Conservation (phyloP, 2,888 invertebrate species). For the Agrotis segetum region DNA sequence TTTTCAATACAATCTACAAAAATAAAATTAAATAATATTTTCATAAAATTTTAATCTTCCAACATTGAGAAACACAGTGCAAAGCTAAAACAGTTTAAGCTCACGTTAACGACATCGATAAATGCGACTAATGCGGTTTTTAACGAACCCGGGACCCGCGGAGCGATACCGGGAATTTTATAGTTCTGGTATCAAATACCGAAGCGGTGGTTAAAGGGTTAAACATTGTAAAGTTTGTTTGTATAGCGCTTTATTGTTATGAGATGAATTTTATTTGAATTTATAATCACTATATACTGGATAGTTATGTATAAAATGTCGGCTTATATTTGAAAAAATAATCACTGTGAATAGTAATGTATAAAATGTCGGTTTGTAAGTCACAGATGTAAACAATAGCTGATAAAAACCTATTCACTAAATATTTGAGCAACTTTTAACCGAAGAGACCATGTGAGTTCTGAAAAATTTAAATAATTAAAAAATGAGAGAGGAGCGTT, state of each 20-base stretch:
- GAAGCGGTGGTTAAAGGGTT: constrained; percentile 61
- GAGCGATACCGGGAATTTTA: constrained; percentile 68
- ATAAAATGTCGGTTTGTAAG: too few species aligned
- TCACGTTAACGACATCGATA: constrained; percentile 81
- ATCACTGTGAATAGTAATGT: too few species aligned
- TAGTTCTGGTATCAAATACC: constrained; percentile 65
- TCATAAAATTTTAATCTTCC: background rate
- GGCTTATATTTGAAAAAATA: too few species aligned
- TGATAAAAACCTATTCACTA: too few species aligned
- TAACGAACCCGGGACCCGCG: constrained; percentile 76
- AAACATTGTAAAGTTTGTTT: constrained; percentile 55
- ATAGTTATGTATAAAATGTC: too few species aligned
- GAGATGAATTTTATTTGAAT: constrained; percentile 44
- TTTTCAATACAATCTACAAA: too few species aligned
- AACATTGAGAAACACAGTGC: constrained; percentile 69
- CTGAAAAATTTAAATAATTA: too few species aligned
- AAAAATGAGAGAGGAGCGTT: too few species aligned
- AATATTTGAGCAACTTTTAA: too few species aligned
- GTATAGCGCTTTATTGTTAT: constrained; percentile 40
- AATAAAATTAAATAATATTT: background rate
- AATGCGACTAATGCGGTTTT: constrained; percentile 83
- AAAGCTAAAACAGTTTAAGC: constrained; percentile 78
- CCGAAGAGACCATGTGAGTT: too few species aligned
- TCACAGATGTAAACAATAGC: too few species aligned
- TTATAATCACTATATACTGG: constrained; percentile 5